Percentiles rank a stretch among this genome's conserved stretches.
These are phyloP conservation scores for Myrmecophaga tridactyla DNA, from an alignment of 2,113 vertebrate species.

Conservation along the genomic window DNA sequence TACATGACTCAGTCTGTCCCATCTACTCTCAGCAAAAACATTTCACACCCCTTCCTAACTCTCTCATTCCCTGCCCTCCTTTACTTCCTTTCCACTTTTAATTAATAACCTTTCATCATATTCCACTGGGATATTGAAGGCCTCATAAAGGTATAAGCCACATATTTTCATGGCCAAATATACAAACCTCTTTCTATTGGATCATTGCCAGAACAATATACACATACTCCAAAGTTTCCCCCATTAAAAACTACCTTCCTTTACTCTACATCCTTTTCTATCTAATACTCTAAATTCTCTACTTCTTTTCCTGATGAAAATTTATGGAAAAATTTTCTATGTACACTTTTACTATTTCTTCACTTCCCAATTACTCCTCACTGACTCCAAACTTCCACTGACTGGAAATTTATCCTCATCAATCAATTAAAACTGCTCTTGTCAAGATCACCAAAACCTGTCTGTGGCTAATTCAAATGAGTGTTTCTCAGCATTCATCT, in stretches of 20 bases:
- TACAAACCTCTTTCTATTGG: background rate
- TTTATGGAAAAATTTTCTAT: background rate
- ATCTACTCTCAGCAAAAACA: background rate
- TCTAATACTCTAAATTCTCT: background rate
- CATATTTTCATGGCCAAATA: background rate
- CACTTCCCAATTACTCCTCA: background rate
- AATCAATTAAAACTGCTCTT: background rate
- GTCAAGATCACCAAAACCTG: background rate
- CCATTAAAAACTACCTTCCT: background rate
- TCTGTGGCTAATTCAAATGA: background rate
- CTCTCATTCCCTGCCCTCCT: background rate
- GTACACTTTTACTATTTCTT: background rate
- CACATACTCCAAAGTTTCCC: background rate
- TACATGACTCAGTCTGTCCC: too few species aligned
- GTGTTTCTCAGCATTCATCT: background rate
- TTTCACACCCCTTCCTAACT: background rate
- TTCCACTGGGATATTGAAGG: background rate
- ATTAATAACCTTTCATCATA: background rate
- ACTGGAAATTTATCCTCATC: background rate
- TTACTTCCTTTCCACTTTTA: background rate
- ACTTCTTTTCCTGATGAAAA: background rate
- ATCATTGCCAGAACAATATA: background rate
- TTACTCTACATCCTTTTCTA: background rate
- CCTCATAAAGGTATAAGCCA: background rate
- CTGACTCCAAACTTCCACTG: too few species aligned